Evolutionary conservation across 1,140 invertebrate species (phyloP).

Genomic region (Drosophila dunni): DNA sequence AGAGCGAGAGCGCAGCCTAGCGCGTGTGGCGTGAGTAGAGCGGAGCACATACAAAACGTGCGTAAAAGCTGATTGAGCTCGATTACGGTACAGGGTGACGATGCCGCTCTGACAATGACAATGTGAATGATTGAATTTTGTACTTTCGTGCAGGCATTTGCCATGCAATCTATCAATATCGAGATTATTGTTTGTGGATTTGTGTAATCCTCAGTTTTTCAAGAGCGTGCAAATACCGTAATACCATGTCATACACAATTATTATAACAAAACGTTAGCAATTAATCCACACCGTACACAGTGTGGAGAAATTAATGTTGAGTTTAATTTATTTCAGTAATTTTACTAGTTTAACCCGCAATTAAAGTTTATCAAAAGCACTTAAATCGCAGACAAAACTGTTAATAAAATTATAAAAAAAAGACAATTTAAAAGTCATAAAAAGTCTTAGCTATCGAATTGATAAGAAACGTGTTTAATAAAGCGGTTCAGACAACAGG

Average conservation of each 20-base stretch:
- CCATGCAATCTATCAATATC: constrained; percentile 11
- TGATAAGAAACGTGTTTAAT: too few relatives aligned
- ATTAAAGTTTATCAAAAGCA: too few relatives aligned
- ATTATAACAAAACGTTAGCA: too few relatives aligned
- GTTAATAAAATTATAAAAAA: too few relatives aligned
- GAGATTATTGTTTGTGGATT: constrained; percentile 17
- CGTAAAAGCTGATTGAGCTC: constrained; percentile 58
- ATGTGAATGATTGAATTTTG: constrained; percentile 33
- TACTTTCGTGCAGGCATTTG: constrained; percentile 21
- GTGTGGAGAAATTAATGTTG: too few relatives aligned
- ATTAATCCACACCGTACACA: too few relatives aligned
- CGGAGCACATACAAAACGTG: constrained; percentile 45
- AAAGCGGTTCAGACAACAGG: too few relatives aligned
- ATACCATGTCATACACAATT: neutral
- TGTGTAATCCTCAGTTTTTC: neutral
- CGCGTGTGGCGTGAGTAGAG: neutral
- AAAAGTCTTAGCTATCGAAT: too few relatives aligned
- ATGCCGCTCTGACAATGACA: neutral
- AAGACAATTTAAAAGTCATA: too few relatives aligned
- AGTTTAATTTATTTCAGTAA: too few relatives aligned
- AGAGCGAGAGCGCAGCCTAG: neutral
- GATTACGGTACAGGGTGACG: constrained; percentile 59
- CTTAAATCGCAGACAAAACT: too few relatives aligned
- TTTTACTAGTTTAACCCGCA: too few relatives aligned
- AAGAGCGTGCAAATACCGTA: neutral